Conservation (phyloP, 1,140 invertebrate genomes). For the Pachyrhynchus sulphureomaculatus region DNA sequence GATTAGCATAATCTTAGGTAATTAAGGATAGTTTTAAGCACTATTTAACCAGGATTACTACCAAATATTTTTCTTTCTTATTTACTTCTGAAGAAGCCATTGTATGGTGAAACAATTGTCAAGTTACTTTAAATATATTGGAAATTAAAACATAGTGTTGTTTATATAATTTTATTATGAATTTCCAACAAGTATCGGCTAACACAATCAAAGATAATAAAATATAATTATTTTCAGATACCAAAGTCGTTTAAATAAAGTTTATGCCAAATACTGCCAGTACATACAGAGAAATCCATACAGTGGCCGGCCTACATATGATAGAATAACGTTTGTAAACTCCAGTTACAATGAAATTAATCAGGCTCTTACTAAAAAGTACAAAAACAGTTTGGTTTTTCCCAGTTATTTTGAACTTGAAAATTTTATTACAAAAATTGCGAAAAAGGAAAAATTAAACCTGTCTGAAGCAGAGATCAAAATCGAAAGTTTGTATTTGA, state of each 20-base stretch:
- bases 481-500: conserved; percentile 51
- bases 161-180: too few species aligned
- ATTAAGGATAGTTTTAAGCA: too few species aligned
- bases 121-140: too few species aligned
- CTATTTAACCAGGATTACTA: too few species aligned
- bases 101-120: too few species aligned
- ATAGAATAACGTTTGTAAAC: conserved; percentile 51
- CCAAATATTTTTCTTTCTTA: too few species aligned
- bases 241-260: conserved; percentile 39
- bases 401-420: conserved; percentile 62
- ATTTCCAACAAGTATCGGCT: too few species aligned
- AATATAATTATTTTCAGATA: conserved; percentile 49
- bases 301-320: conserved; percentile 53
- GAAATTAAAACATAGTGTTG: too few species aligned
- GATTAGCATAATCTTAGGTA: too few species aligned
- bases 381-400: conserved; percentile 53
- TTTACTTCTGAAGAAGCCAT: too few species aligned
- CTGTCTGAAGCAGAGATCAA: conserved; percentile 50
- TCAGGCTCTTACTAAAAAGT: conserved; percentile 56
- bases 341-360: conserved; percentile 57
- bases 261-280: conserved; percentile 57
- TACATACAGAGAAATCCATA: conserved; percentile 55
- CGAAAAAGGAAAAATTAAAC: conserved; percentile 49
- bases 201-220: too few species aligned
- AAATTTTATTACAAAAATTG: conserved; percentile 53